A percentile compares a stretch with the other conserved stretches of the same genome.
phyloP scores from a whole-genome alignment of 2,888 invertebrate species.

The Archaeoteleia sp. region DNA sequence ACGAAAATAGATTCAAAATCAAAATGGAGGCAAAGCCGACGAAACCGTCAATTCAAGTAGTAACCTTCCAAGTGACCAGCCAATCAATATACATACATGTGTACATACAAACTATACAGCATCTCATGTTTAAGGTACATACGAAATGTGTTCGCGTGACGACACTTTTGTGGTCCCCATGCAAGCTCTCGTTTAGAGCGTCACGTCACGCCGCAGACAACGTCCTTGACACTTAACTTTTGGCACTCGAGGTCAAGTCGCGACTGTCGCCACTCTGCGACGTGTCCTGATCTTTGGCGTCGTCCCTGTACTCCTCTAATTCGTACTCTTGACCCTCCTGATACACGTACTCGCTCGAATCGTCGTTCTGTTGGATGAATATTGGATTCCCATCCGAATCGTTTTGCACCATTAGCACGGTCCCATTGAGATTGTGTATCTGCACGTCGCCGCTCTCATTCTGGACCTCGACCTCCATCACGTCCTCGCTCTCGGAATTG shows the following conservation, averaged over 20 bases:
- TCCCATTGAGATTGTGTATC: constrained; percentile 68
- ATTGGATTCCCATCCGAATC: constrained; percentile 72
- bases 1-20: too few species aligned
- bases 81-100: constrained; percentile 16
- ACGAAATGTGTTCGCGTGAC: constrained; percentile 43
- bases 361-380: constrained; percentile 69
- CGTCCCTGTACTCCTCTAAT: constrained; percentile 48
- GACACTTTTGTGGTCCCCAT: constrained; percentile 27
- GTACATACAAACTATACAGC: constrained; percentile 52
- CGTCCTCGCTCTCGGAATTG: constrained; percentile 49
- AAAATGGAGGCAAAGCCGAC: too few species aligned
- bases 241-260: constrained; percentile 67
- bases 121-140: constrained; percentile 57
- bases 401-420: constrained; percentile 71
- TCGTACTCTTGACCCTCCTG: constrained; percentile 62
- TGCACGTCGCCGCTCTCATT: constrained; percentile 58
- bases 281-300: constrained; percentile 53
- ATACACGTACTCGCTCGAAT: constrained; percentile 67
- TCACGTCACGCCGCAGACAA: constrained; percentile 43
- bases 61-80: constrained; percentile 1
- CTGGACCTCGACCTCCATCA: constrained; percentile 58
- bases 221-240: constrained; percentile 59
- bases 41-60: too few species aligned
- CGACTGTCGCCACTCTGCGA: constrained; percentile 54
- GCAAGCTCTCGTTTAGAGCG: constrained; percentile 32